Evolutionary conservation across 1,140 invertebrate genomes (phyloP).

Genomic region (Saccostrea glomerata): DNA sequence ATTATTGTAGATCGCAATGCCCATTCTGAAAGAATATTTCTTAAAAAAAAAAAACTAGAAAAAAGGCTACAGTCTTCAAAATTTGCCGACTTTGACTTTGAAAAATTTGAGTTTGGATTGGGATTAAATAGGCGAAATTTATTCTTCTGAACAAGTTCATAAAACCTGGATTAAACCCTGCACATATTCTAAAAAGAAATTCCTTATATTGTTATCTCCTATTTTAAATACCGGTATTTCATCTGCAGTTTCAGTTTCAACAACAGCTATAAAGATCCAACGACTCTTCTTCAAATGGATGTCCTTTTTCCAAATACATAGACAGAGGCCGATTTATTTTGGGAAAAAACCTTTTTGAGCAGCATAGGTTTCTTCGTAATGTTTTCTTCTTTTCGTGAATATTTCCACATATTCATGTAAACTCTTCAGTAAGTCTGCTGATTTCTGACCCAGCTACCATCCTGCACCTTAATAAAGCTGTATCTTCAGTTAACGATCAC

Average conservation of each 20-base stretch:
- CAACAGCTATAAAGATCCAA: neutral
- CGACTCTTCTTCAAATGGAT: neutral
- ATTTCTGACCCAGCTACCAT: no score
- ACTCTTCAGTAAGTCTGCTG: no score
- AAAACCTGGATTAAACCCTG: neutral
- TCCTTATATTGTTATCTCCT: neutral
- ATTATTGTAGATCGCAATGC: neutral
- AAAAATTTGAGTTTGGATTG: no score
- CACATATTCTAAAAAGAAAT: neutral
- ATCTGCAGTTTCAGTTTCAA: neutral
- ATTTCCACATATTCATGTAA: no score
- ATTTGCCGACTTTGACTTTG: neutral
- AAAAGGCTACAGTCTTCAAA: neutral
- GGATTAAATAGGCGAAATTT: neutral
- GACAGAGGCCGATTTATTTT: neutral
- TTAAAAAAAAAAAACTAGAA: neutral
- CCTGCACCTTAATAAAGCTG: no score
- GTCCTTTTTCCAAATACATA: neutral
- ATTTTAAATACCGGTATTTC: neutral
- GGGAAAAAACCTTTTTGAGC: neutral
- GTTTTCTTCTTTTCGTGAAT: no score
- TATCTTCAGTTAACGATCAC: neutral
- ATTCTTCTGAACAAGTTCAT: neutral
- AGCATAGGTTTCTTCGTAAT: neutral
- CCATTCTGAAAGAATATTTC: neutral